phyloP scores from a whole-genome alignment of 1,140 invertebrate species.

The Drosophila virilis region DNA sequence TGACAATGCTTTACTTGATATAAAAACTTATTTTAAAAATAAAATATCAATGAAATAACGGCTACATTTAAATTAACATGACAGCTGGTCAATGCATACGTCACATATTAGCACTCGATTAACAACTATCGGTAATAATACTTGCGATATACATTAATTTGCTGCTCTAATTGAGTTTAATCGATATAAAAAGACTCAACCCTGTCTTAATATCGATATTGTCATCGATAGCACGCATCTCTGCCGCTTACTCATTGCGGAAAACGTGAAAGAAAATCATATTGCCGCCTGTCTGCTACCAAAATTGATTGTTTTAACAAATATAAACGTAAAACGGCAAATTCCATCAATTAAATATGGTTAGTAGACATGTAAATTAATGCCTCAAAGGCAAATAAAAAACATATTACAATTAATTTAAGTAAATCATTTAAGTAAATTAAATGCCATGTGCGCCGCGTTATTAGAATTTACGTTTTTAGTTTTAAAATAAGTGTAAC shows the following conservation, averaged over 20 bases:
- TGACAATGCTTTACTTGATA: too few species aligned
- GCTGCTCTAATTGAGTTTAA: not conserved
- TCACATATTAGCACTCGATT: conserved; percentile 33
- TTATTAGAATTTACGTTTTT: conserved; percentile 23
- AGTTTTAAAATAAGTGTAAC: not conserved
- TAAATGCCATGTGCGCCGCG: conserved; percentile 34
- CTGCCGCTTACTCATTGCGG: conserved; percentile 67
- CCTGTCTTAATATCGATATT: conserved; percentile 5
- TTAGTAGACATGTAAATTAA: conserved; percentile 62
- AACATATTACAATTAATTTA: not conserved
- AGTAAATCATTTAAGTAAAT: conserved; percentile 11
- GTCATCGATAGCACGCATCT: conserved; percentile 26
- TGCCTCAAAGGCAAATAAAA: not conserved
- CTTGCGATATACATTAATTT: not conserved
- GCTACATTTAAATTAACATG: not conserved
- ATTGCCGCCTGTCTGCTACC: conserved; percentile 73
- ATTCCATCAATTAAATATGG: conserved; percentile 73
- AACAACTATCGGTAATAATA: not conserved
- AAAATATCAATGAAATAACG: conserved; percentile 9
- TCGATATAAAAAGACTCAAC: not conserved
- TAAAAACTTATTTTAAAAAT: not conserved
- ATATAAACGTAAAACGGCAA: conserved; percentile 45
- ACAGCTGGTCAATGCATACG: conserved; percentile 16
- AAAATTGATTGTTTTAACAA: conserved; percentile 67
- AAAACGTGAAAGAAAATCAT: conserved; percentile 74